A percentile compares a stretch with the other conserved stretches of the same genome.
These are phyloP conservation scores for Hyposoter didymator DNA, from an alignment of 2,888 invertebrate species.

Conservation along the genomic window DNA sequence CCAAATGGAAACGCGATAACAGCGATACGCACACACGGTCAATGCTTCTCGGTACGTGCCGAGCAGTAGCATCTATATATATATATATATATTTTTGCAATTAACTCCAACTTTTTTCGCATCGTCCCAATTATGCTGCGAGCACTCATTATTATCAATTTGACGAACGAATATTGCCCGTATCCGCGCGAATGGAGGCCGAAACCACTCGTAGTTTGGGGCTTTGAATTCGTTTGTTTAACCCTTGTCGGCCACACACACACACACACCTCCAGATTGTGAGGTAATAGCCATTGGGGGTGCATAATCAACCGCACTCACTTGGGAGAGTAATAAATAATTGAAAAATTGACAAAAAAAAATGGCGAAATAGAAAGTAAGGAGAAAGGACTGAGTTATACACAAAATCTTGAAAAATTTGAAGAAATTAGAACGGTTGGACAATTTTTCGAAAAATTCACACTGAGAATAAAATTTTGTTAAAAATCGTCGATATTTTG, in stretches of 20 bases:
- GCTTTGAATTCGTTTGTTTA: background rate
- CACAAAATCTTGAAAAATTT: too few relatives aligned
- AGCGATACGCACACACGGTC: conserved; percentile 8
- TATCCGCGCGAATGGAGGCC: background rate
- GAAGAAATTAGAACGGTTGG: too few relatives aligned
- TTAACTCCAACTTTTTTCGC: conserved; percentile 1
- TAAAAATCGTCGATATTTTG: too few relatives aligned
- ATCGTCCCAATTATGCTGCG: conserved; percentile 4
- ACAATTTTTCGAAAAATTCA: too few relatives aligned
- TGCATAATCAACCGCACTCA: too few relatives aligned
- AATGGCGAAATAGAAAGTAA: too few relatives aligned
- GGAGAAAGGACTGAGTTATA: too few relatives aligned
- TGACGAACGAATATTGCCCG: background rate
- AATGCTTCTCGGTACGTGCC: background rate
- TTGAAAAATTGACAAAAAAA: too few relatives aligned
- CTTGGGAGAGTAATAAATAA: too few relatives aligned
- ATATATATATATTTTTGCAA: background rate
- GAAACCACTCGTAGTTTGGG: background rate
- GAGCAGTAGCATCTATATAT: background rate
- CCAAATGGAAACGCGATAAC: conserved; percentile 62
- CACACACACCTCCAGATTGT: too few relatives aligned
- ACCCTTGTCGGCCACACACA: background rate
- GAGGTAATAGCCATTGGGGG: too few relatives aligned
- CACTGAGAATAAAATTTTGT: too few relatives aligned
- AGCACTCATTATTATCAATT: conserved; percentile 17